Percentiles rank a stretch among this genome's conserved stretches.
phyloP scores from a whole-genome alignment of 2,797 vertebrate genomes.

The Clamator glandarius region DNA sequence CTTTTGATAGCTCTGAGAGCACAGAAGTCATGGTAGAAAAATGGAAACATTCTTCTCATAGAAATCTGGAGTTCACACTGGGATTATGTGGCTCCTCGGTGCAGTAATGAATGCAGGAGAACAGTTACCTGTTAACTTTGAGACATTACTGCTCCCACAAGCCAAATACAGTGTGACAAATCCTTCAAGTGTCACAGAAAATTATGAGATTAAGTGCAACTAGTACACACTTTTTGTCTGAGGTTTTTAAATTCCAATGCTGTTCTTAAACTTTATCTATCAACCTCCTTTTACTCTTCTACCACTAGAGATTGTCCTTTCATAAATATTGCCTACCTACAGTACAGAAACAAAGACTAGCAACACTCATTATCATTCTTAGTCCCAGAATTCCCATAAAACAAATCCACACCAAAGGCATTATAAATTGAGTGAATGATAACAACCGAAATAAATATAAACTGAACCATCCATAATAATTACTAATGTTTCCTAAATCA shows the following conservation, averaged over 20 bases:
- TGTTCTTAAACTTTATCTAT: neutral
- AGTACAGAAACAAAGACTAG: neutral
- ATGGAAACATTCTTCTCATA: neutral
- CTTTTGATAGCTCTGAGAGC: neutral
- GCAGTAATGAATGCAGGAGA: neutral
- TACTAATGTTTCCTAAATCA: conserved; percentile 1
- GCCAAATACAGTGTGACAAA: neutral
- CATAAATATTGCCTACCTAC: neutral
- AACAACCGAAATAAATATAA: neutral
- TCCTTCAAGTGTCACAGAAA: neutral
- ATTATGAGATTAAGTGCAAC: neutral
- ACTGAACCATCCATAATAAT: neutral
- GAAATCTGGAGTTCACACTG: neutral
- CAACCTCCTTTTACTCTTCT: neutral
- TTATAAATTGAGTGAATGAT: neutral
- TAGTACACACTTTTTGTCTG: neutral
- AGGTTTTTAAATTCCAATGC: neutral
- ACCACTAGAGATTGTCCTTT: neutral
- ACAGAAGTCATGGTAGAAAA: neutral
- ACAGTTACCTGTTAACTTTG: neutral
- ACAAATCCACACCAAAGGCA: neutral
- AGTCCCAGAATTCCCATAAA: neutral
- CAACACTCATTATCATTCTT: neutral
- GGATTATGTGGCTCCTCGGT: neutral
- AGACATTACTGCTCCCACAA: neutral